Percentiles rank a stretch among this genome's conserved stretches.
These are phyloP conservation scores for Clepsis dumicolana DNA, from an alignment of 2,888 invertebrate species.

Conservation along the genomic window DNA sequence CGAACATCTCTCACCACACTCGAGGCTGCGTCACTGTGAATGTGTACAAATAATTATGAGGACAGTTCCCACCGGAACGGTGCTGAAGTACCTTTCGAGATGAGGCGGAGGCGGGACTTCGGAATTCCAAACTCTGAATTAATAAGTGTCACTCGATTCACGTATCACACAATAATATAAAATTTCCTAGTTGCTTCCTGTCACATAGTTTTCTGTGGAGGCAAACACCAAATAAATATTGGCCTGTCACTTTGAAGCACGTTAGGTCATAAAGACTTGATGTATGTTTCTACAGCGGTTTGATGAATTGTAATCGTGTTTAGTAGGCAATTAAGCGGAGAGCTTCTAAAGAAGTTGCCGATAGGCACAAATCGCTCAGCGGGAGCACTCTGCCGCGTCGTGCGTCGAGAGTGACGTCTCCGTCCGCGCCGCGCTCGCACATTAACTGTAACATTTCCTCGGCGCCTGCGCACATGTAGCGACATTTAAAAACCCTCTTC, in stretches of 20 bases:
- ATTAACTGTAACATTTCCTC: conserved; percentile 68
- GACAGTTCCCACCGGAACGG: conserved; percentile 73
- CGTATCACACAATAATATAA: conserved; percentile 24
- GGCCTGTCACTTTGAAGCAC: conserved; percentile 22
- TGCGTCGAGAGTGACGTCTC: conserved; percentile 60
- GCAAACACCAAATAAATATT: conserved; percentile 28
- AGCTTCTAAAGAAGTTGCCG: conserved; percentile 63
- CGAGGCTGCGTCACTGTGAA: conserved; percentile 48
- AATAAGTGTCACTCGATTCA: conserved; percentile 39
- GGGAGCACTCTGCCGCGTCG: conserved; percentile 56
- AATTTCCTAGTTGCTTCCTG: conserved; percentile 14
- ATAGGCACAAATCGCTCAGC: conserved; percentile 77
- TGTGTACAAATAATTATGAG: conserved; percentile 56
- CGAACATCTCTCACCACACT: conserved; percentile 58
- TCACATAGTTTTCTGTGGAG: conserved; percentile 13
- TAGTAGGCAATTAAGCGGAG: conserved; percentile 70
- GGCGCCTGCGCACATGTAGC: conserved; percentile 73
- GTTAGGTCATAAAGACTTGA: conserved; percentile 27
- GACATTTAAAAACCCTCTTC: conserved; percentile 76
- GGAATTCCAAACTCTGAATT: conserved; percentile 43
- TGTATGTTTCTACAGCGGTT: conserved; percentile 42
- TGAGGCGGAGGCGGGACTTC: conserved; percentile 40
- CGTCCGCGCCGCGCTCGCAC: conserved; percentile 65
- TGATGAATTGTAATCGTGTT: conserved; percentile 66
- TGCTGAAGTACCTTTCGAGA: conserved; percentile 62